Evolutionary conservation across 1,140 invertebrate genomes (phyloP).

Genomic region (Drosophila tristis): DNA sequence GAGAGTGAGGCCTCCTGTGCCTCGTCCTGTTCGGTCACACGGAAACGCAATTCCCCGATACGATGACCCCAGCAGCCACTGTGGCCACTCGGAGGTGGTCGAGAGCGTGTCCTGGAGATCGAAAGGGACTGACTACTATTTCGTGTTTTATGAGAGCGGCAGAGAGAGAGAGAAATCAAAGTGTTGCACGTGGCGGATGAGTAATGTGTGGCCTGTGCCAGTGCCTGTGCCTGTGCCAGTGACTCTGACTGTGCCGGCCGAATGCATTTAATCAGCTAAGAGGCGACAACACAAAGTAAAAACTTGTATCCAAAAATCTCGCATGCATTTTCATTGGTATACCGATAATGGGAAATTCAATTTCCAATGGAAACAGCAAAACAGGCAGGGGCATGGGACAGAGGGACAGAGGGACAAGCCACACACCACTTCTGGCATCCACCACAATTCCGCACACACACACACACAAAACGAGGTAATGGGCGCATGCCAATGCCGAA

Average conservation of each 20-base stretch:
- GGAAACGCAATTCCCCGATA: slow-evolving; percentile 50
- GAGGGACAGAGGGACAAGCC: too few species aligned
- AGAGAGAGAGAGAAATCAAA: slow-evolving; percentile 42
- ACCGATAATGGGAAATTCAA: slow-evolving; percentile 70
- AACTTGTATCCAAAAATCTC: slow-evolving; percentile 40
- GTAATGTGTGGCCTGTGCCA: slow-evolving; percentile 34
- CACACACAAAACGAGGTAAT: slow-evolving; percentile 39
- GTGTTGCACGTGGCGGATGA: slow-evolving; percentile 62
- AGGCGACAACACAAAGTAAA: slow-evolving; percentile 23
- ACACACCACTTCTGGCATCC: not conserved
- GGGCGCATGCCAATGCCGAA: slow-evolving; percentile 13
- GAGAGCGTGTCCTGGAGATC: too few species aligned
- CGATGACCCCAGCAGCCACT: slow-evolving; percentile 10
- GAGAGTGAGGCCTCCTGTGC: not conserved
- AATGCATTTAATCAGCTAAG: slow-evolving; percentile 58
- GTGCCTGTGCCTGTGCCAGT: not conserved
- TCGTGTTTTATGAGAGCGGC: slow-evolving; percentile 53
- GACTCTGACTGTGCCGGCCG: not conserved
- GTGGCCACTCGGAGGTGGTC: too few species aligned
- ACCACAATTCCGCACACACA: slow-evolving; percentile 28
- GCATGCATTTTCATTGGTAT: slow-evolving; percentile 70
- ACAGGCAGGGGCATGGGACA: too few species aligned
- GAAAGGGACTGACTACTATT: not conserved
- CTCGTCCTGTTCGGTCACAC: slow-evolving; percentile 27
- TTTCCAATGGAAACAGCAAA: slow-evolving; percentile 42